These are phyloP conservation scores for Corydoras sp. DNA, from an alignment of 2,113 vertebrate genomes.

Conservation along the genomic window DNA sequence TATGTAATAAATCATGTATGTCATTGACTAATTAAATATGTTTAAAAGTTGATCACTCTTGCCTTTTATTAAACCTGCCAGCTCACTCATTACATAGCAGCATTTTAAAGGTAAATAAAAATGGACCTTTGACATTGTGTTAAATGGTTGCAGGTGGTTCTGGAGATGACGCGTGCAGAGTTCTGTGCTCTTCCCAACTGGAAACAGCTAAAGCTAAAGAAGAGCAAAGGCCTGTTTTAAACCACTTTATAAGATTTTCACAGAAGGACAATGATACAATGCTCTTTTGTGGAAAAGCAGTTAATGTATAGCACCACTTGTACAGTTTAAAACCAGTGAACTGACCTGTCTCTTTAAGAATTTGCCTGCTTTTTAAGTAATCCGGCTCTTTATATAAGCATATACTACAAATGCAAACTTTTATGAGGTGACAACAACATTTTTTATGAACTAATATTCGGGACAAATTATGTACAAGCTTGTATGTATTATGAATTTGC, in stretches of 20 bases:
- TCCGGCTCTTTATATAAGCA: constrained; percentile 8
- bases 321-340: constrained; percentile 31
- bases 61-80: too few species aligned
- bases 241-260: constrained; percentile 4
- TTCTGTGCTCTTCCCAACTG: constrained; percentile 70
- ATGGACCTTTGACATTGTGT: too few species aligned
- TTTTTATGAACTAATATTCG: too few species aligned
- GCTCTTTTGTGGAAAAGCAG: neutral
- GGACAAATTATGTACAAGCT: too few species aligned
- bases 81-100: too few species aligned
- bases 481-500: too few species aligned
- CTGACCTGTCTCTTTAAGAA: constrained; percentile 9
- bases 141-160: constrained; percentile 52
- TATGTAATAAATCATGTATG: neutral
- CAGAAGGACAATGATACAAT: neutral
- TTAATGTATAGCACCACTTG: constrained; percentile 33
- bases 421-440: constrained; percentile 20
- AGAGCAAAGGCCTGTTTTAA: constrained; percentile 71
- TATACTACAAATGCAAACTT: constrained; percentile 52
- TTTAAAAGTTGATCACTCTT: too few species aligned
- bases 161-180: constrained; percentile 68
- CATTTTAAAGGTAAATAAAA: too few species aligned
- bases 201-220: constrained; percentile 74
- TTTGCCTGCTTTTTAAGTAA: neutral
- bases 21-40: too few species aligned